Evolutionary conservation across 1,140 invertebrate genomes (phyloP), one percentile per base, ranked within the genome.

Genomic region (Panagrolaimus sp.): DNA sequence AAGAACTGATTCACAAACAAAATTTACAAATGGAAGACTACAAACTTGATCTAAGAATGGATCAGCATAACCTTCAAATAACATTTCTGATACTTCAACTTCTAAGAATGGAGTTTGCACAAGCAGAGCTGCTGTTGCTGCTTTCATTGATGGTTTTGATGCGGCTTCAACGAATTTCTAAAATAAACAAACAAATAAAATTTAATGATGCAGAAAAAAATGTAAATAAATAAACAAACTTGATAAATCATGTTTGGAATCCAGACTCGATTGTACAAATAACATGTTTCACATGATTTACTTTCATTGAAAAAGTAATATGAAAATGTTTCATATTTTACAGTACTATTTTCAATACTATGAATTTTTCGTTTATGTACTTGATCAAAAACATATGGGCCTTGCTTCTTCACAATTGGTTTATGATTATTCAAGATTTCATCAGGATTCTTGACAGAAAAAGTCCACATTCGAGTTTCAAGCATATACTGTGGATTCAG

Each of bases 131-230:
- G 78, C 72, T 1, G 72, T 74, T 9, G 77, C 74, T 4, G 74
- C 80, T 45, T 65, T 71, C 79, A 81, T 81, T 26, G 70, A 66
- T 26, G 79, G 77, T 21, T 71, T 80, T 7, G 79, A 80, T 9
- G 80, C 79, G 3, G 81, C 80, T 73, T 83, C 81, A 14, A 82
- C 78, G 65, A 82, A 82, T 58, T 82, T 82, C 73, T 79, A 68
- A 46, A 77, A 66, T 21, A n/a, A 45, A 12, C 8, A 68, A 12
- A 52, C 47, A 17, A 71, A 21, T 70, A 15, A 15, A 32, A 21
- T 47, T 48, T 14, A 43, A 58, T 64, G 48, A 68, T 24, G 48
- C 38, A 24, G 10, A n/a, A 17, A 38, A 68, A n/a, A 8, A 64
- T 0, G 48, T 1, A n/a, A 21, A 24, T 70, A 38, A 24, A 63